Evolutionary conservation across 2,113 vertebrate species (phyloP).

Genomic region (Oncorhynchus nerka): DNA sequence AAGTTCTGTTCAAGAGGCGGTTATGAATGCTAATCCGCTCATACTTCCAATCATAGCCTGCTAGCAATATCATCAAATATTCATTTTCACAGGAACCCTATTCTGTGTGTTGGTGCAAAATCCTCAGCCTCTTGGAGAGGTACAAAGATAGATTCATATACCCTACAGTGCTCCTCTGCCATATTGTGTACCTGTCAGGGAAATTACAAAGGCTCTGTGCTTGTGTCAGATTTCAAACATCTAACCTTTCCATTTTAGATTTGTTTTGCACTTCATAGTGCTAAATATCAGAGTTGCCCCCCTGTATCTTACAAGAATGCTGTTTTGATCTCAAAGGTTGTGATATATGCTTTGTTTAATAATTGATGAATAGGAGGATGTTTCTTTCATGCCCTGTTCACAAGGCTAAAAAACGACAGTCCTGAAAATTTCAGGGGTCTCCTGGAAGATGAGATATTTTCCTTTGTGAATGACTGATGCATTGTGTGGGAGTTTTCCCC

Average conservation of each 20-base stretch:
- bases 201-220: conserved; percentile 67
- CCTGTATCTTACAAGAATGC: conserved; percentile 64
- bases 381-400: conserved; percentile 50
- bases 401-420: conserved; percentile 66
- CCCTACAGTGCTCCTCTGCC: conserved; percentile 70
- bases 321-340: conserved; percentile 71
- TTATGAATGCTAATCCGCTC: conserved; percentile 70
- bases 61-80: conserved; percentile 74
- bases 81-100: conserved; percentile 68
- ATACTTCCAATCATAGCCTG: conserved; percentile 66
- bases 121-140: conserved; percentile 59
- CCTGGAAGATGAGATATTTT: conserved; percentile 53
- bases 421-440: conserved; percentile 69
- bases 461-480: conserved; percentile 71
- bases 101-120: conserved; percentile 67
- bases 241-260: conserved; percentile 67
- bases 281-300: conserved; percentile 72
- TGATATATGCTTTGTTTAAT: conserved; percentile 74
- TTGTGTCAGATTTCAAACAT: conserved; percentile 63
- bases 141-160: conserved; percentile 71
- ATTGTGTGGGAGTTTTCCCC: conserved; percentile 59
- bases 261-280: conserved; percentile 63
- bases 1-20: conserved; percentile 63
- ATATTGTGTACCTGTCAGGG: conserved; percentile 69
- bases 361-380: conserved; percentile 71